Evolutionary conservation across 2,888 invertebrate species (phyloP).

Genomic region (Lymantria monacha): DNA sequence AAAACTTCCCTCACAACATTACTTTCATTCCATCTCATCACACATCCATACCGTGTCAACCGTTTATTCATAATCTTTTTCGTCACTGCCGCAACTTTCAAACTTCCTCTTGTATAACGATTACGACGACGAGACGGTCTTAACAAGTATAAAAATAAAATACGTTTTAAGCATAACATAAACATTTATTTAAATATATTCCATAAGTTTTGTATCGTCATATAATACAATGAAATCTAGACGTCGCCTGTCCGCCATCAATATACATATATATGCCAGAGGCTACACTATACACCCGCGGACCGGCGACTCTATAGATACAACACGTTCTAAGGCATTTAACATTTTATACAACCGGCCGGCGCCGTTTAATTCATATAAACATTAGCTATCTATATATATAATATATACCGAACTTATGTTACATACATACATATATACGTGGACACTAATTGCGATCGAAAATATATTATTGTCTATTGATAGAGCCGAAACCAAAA

Average conservation of each 20-base stretch:
- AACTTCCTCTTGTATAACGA: too few relatives aligned
- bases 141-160: slow-evolving; percentile 18
- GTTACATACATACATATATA: slow-evolving; percentile 16
- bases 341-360: slow-evolving; percentile 49
- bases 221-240: slow-evolving; percentile 65
- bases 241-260: slow-evolving; percentile 24
- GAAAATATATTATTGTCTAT: slow-evolving; percentile 4
- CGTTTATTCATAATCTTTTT: too few relatives aligned
- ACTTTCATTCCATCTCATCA: too few relatives aligned
- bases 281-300: slow-evolving; percentile 41
- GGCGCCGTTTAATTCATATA: slow-evolving; percentile 5
- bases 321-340: slow-evolving; percentile 45
- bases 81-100: too few relatives aligned
- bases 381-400: slow-evolving; percentile 32
- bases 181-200: slow-evolving; percentile 77
- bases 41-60: too few relatives aligned
- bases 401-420: slow-evolving; percentile 26
- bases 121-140: too few relatives aligned
- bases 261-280: slow-evolving; percentile 49
- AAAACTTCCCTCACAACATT: too few relatives aligned
- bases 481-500: background rate
- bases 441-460: background rate
- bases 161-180: slow-evolving; percentile 67
- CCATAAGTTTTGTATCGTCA: slow-evolving; percentile 59
- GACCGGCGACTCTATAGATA: slow-evolving; percentile 10